A percentile compares a stretch with the other conserved stretches of the same genome.
Conservation (phyloP, 1,140 invertebrate species). For the Papilio polytes region DNA sequence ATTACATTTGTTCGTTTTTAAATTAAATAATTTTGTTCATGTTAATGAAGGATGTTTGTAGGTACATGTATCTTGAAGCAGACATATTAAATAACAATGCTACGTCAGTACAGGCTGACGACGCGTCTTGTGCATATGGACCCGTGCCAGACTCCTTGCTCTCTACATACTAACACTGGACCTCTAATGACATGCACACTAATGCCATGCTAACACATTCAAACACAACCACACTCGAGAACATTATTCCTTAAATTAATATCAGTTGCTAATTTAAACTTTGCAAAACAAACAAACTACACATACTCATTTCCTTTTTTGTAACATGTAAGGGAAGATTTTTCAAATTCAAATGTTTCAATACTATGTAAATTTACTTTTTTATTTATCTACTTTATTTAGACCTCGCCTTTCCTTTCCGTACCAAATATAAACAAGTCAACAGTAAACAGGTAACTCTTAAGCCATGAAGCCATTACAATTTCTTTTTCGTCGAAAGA, state of each 20-base stretch:
- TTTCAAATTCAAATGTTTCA: background rate
- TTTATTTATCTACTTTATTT: background rate
- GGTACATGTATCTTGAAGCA: constrained; percentile 16
- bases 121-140: constrained; percentile 51
- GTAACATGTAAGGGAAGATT: background rate
- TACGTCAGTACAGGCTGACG: constrained; percentile 45
- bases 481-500: constrained; percentile 31
- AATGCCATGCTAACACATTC: background rate
- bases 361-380: background rate
- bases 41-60: no score
- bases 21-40: no score
- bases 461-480: constrained; percentile 35
- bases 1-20: no score
- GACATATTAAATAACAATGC: constrained; percentile 18
- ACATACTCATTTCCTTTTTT: background rate
- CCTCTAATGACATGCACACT: constrained; percentile 17
- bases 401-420: background rate
- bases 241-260: no score
- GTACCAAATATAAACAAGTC: constrained; percentile 13
- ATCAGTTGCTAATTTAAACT: no score
- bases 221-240: background rate
- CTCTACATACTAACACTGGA: background rate
- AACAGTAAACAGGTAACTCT: constrained; percentile 15
- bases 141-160: constrained; percentile 49
- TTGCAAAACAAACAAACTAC: background rate